Evolutionary conservation across 1,140 invertebrate genomes (phyloP), one percentile per base, ranked within the genome.

Genomic region (Protaetia brevitarsis): DNA sequence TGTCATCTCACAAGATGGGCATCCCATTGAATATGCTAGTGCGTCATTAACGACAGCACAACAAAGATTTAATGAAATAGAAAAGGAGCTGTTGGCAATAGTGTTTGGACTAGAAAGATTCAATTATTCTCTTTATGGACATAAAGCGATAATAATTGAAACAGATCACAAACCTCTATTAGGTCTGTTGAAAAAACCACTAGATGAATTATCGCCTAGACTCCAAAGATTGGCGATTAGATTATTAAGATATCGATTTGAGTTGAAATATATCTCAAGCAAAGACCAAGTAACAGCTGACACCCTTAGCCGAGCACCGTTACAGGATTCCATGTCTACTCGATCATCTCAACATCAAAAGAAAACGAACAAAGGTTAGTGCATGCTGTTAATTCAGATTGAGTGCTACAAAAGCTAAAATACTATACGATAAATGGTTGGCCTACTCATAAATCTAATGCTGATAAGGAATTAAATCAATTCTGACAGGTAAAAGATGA

Each of bases 31-130:
- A n/a, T n/a, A n/a, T n/a, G n/a, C n/a, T n/a, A n/a, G n/a, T n/a
- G n/a, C 62, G 58, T 45, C 68, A 61, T 30, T 77, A 11, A 70
- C 67, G 6, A 11, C 63, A 3, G 60, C 65, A 0, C 64, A 79
- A 61, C 58, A 69, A 57, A 63, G 63, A 1, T 79, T 76, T 57
- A 68, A 74, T 0, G 76, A 77, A 45, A 79, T 80, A 23, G 79
- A 81, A 64, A 80, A 80, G 66, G 83, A 85, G 71, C 75, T n/a
- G n/a, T n/a, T n/a, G n/a, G n/a, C n/a, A n/a, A n/a, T n/a, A n/a
- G n/a, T n/a, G n/a, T n/a, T n/a, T 67, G 80, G 75, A 0, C 75
- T 80, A 16, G 67, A 78, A 58, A 74, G 77, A 59, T 81, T 81
- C 66, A 56, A 71, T 45, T 70, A 74, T 23, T 83, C 78, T 70